phyloP scores from a whole-genome alignment of 2,797 vertebrate species.

The Rhinatrema bivittatum region DNA sequence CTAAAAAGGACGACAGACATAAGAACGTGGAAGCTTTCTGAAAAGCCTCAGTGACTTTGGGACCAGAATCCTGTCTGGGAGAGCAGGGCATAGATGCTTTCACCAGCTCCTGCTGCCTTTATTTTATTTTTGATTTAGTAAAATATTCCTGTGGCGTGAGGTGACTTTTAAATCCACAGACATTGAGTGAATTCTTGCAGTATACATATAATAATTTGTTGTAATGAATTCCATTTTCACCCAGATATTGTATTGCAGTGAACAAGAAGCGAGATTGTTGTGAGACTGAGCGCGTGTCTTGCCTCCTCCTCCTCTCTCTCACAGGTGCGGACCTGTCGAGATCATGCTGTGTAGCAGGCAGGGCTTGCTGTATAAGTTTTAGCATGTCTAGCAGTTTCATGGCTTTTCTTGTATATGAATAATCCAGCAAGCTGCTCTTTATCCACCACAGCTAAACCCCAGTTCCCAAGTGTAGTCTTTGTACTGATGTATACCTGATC shows the following conservation, averaged over 20 bases:
- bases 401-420: conserved; percentile 56
- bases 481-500: conserved; percentile 46
- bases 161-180: conserved; percentile 74
- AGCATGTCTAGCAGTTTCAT: conserved; percentile 60
- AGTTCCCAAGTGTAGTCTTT: conserved; percentile 42
- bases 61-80: conserved; percentile 52
- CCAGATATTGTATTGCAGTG: conserved; percentile 56
- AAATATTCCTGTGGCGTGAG: conserved; percentile 66
- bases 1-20: conserved; percentile 30
- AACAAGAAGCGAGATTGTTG: conserved; percentile 64
- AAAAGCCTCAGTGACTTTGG: conserved; percentile 46
- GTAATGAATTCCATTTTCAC: conserved; percentile 60
- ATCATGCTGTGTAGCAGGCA: conserved; percentile 51
- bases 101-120: conserved; percentile 7
- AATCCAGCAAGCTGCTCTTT: conserved; percentile 37
- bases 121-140: conserved; percentile 52
- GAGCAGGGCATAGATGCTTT: background rate
- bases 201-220: conserved; percentile 53
- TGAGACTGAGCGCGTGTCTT: too few species aligned
- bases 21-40: conserved; percentile 40
- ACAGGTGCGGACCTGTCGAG: conserved; percentile 38
- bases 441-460: conserved; percentile 34
- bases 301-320: conserved; percentile 62
- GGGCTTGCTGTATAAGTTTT: conserved; percentile 64
- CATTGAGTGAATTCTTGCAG: conserved; percentile 64